Conservation (phyloP, 2,888 invertebrate species). For the Athripsodes cinereus region DNA sequence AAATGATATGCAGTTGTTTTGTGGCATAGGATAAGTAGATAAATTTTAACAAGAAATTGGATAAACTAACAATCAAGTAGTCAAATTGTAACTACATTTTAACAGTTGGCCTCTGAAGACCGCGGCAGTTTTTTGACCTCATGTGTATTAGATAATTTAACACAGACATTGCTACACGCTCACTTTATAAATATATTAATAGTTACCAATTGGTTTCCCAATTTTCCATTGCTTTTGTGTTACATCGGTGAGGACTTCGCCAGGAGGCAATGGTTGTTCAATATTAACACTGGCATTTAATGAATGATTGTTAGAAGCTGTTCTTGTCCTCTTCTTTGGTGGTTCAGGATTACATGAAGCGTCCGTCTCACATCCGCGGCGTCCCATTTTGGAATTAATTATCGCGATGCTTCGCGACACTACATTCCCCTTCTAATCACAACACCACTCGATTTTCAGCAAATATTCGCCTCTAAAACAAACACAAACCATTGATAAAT, state of each 20-base stretch:
- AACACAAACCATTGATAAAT: neutral
- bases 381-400: conserved; percentile 19
- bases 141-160: too few relatives aligned
- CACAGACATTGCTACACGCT: too few relatives aligned
- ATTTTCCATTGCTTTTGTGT: conserved; percentile 79
- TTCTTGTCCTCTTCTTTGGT: conserved; percentile 40
- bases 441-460: neutral
- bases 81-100: too few relatives aligned
- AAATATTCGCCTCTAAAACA: neutral
- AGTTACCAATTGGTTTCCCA: conserved; percentile 75
- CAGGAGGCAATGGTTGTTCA: conserved; percentile 53
- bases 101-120: too few relatives aligned
- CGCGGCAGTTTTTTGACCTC: too few relatives aligned
- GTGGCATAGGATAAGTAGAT: too few relatives aligned
- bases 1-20: too few relatives aligned
- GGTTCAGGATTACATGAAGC: conserved; percentile 35
- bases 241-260: conserved; percentile 75
- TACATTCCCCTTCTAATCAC: conserved; percentile 9
- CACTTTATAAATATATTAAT: too few relatives aligned
- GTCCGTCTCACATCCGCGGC: conserved; percentile 33
- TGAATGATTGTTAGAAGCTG: conserved; percentile 24
- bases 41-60: too few relatives aligned
- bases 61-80: too few relatives aligned
- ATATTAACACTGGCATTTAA: conserved; percentile 42
- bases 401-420: conserved; percentile 3